These are phyloP conservation scores for Drosophila barbarae DNA, from an alignment of 2,888 invertebrate species.

Conservation along the genomic window DNA sequence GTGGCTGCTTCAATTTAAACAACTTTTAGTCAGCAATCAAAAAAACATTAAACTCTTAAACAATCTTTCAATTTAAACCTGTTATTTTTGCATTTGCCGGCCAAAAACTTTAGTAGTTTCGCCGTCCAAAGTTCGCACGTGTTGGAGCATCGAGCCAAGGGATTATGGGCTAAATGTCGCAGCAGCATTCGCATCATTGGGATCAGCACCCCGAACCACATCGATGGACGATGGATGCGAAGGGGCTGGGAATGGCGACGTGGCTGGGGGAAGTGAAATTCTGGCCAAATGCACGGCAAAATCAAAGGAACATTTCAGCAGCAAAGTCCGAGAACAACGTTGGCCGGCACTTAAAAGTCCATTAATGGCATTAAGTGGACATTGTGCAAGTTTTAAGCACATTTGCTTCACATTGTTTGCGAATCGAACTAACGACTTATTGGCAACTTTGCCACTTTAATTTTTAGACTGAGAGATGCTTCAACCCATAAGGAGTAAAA, in stretches of 20 bases:
- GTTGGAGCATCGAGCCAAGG: slow-evolving; percentile 55
- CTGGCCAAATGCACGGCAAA: slow-evolving; percentile 30
- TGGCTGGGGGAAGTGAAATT: neutral
- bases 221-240: slow-evolving; percentile 1
- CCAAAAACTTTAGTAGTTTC: slow-evolving; percentile 17
- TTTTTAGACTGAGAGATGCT: neutral
- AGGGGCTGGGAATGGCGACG: neutral
- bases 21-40: neutral
- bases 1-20: neutral
- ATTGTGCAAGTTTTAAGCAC: slow-evolving; percentile 63
- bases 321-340: slow-evolving; percentile 65
- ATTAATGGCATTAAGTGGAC: slow-evolving; percentile 74
- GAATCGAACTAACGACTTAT: slow-evolving; percentile 15
- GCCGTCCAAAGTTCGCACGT: slow-evolving; percentile 52
- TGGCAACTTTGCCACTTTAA: slow-evolving; percentile 20
- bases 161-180: slow-evolving; percentile 59
- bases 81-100: slow-evolving; percentile 9
- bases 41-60: neutral
- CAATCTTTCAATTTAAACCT: slow-evolving; percentile 21
- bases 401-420: slow-evolving; percentile 46
- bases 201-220: slow-evolving; percentile 27
- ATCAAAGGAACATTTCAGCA: slow-evolving; percentile 59
- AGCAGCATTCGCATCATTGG: slow-evolving; percentile 36
- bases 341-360: slow-evolving; percentile 72
- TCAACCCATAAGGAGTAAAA: neutral